These are phyloP conservation scores for Yoshiicerus persimilis DNA, from an alignment of 1,140 invertebrate species.

Conservation along the genomic window DNA sequence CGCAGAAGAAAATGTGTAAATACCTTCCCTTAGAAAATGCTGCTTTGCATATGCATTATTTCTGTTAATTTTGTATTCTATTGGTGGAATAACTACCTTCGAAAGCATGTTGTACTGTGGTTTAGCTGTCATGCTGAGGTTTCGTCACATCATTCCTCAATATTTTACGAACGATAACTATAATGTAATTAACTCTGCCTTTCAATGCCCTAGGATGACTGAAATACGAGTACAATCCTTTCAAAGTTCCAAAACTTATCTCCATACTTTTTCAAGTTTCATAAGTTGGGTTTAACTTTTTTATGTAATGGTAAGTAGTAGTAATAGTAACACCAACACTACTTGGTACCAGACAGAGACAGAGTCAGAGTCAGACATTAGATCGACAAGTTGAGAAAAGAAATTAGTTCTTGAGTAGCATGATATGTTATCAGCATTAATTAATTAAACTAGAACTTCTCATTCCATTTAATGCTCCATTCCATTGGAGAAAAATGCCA, in stretches of 20 bases:
- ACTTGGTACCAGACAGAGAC: too few species aligned
- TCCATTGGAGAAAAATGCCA: background rate
- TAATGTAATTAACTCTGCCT: background rate
- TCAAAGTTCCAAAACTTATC: too few species aligned
- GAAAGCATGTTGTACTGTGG: background rate
- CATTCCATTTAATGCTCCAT: background rate
- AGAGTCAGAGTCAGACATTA: background rate
- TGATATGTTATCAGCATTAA: background rate
- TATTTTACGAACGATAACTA: background rate
- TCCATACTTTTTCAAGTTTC: background rate
- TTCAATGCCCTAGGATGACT: background rate
- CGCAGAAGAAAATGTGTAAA: slow-evolving; percentile 4
- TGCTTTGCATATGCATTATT: background rate
- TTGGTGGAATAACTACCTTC: background rate
- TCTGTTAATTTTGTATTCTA: background rate
- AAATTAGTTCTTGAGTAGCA: background rate
- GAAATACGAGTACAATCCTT: background rate
- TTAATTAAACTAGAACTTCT: background rate
- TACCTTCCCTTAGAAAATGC: background rate
- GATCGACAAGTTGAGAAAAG: background rate
- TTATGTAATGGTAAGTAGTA: background rate
- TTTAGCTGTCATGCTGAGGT: background rate
- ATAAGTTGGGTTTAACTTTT: background rate
- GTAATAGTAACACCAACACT: background rate
- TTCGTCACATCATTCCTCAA: slow-evolving; percentile 6